phyloP scores from a whole-genome alignment of 2,888 invertebrate genomes.

The Criorhina ranunculi region DNA sequence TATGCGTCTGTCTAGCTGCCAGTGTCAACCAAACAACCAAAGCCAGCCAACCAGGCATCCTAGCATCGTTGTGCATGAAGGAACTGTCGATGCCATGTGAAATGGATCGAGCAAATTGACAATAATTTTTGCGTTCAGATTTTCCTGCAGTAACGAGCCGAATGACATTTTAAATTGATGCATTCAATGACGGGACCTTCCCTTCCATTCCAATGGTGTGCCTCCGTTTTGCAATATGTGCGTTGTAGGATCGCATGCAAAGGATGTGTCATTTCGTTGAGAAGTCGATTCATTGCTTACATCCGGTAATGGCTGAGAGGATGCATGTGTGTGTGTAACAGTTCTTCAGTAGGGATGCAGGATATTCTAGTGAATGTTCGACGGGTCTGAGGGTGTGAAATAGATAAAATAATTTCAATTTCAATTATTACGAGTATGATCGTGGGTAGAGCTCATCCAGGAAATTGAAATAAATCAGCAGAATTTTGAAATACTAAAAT shows the following conservation, averaged over 20 bases:
- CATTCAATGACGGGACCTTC: slow-evolving; percentile 42
- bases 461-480: slow-evolving; percentile 30
- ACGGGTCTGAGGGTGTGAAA: neutral
- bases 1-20: slow-evolving; percentile 56
- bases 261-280: slow-evolving; percentile 32
- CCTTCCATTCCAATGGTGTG: neutral
- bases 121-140: slow-evolving; percentile 78
- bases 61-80: slow-evolving; percentile 1
- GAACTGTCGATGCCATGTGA: slow-evolving; percentile 77
- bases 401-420: neutral
- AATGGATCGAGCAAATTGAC: slow-evolving; percentile 81
- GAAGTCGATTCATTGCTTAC: slow-evolving; percentile 24
- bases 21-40: slow-evolving; percentile 46
- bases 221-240: slow-evolving; percentile 7
- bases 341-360: slow-evolving; percentile 1
- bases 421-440: neutral
- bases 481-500: neutral
- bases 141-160: slow-evolving; percentile 65
- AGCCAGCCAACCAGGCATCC: neutral
- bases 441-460: neutral
- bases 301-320: neutral
- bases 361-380: neutral
- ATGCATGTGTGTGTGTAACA: slow-evolving; percentile 10
- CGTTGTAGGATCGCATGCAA: neutral
- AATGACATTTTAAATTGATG: slow-evolving; percentile 75